Percentiles rank a stretch among this genome's conserved stretches.
Evolutionary conservation across 2,797 vertebrate genomes (phyloP).

Genomic region (Propithecus perrieri): DNA sequence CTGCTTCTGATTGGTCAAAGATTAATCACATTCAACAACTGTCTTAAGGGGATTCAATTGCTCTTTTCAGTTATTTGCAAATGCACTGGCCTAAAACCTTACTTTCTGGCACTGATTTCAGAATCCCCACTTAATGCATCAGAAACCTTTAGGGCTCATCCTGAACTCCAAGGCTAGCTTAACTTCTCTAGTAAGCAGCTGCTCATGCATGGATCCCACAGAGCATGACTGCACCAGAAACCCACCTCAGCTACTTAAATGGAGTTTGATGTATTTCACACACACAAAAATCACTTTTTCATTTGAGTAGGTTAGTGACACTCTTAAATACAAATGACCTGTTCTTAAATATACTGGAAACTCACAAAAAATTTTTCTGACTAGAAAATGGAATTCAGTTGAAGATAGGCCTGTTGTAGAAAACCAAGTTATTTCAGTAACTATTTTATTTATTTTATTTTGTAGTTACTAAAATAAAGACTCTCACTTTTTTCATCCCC

Average conservation of each 20-base stretch:
- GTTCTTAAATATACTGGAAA: neutral
- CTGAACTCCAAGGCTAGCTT: neutral
- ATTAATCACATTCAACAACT: neutral
- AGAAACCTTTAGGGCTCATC: neutral
- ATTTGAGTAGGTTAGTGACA: neutral
- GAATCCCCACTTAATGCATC: neutral
- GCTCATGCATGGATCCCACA: neutral
- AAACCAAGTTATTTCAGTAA: neutral
- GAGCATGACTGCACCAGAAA: neutral
- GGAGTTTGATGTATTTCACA: slow-evolving; percentile 1
- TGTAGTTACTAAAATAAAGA: slow-evolving; percentile 3
- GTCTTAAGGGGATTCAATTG: neutral
- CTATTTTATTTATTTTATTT: neutral
- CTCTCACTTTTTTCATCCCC: neutral
- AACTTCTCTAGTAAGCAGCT: neutral
- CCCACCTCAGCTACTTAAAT: neutral
- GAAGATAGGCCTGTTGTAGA: neutral
- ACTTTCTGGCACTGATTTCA: neutral
- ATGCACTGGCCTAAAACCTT: neutral
- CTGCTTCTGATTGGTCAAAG: neutral
- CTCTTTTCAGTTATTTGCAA: neutral
- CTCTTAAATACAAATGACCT: neutral
- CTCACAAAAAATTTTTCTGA: neutral
- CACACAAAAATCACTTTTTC: neutral
- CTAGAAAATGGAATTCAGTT: neutral